These are phyloP conservation scores for Benthosema pterotum DNA, from an alignment of 2,797 vertebrate species.

Conservation along the genomic window DNA sequence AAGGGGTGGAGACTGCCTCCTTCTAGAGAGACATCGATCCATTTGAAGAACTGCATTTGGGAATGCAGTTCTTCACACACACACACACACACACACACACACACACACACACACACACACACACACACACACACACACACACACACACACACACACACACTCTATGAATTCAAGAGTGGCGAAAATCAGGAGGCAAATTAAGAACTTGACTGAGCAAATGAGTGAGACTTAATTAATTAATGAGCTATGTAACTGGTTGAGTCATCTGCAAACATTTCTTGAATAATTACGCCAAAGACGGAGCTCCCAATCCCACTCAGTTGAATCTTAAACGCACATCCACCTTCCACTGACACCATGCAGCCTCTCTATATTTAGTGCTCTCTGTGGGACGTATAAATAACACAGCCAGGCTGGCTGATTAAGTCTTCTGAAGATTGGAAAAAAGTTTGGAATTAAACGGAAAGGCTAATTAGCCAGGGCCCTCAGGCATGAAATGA, in stretches of 20 bases:
- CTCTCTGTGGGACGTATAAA: constrained; percentile 47
- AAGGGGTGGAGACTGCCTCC: too few relatives aligned
- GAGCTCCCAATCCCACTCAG: constrained; percentile 40
- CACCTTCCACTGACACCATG: constrained; percentile 35
- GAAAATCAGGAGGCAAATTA: neutral
- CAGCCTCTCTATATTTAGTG: constrained; percentile 53
- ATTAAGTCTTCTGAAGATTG: constrained; percentile 53
- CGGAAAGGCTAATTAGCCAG: constrained; percentile 58
- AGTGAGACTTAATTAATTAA: constrained; percentile 39
- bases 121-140: too few relatives aligned
- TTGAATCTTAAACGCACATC: constrained; percentile 36
- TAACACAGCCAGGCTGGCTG: constrained; percentile 38
- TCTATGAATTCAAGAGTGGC: neutral
- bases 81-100: too few relatives aligned
- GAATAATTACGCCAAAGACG: constrained; percentile 41
- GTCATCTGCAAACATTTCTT: constrained; percentile 34
- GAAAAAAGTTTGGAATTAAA: constrained; percentile 59
- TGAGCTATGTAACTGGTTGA: constrained; percentile 29
- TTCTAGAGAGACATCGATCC: too few relatives aligned
- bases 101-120: too few relatives aligned
- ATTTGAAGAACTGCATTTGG: too few relatives aligned
- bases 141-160: too few relatives aligned
- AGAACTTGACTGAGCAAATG: neutral
- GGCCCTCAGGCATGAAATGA: constrained; percentile 52
- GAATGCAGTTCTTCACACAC: too few relatives aligned